A percentile compares a stretch with the other conserved stretches of the same genome.
Conservation (phyloP, 2,888 invertebrate species). For the Cordylochernes scorpioides region DNA sequence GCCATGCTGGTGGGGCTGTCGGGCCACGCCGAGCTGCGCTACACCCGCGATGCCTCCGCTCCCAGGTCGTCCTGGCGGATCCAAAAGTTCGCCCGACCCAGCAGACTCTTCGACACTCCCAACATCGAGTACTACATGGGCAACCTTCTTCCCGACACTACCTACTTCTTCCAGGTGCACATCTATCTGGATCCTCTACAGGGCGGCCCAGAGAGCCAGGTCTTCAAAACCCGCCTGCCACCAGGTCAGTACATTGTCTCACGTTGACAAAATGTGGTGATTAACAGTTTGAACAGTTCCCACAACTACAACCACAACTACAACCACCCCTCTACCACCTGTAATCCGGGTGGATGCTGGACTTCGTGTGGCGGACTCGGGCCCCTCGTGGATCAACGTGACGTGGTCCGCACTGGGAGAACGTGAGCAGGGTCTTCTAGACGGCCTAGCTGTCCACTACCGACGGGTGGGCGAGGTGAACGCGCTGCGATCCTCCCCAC, state of each 20-base stretch:
- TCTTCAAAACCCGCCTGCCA: conserved; percentile 42
- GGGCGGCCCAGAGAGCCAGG: conserved; percentile 44
- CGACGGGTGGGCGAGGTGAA: conserved; percentile 36
- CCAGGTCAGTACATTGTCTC: conserved; percentile 20
- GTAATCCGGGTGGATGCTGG: conserved; percentile 42
- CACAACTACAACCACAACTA: conserved; percentile 6
- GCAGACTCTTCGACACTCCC: conserved; percentile 54
- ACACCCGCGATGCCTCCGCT: conserved; percentile 33
- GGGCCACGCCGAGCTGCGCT: conserved; percentile 58
- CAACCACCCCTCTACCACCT: conserved; percentile 30
- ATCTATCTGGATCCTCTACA: conserved; percentile 45
- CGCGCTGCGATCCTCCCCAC: conserved; percentile 44
- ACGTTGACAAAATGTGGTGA: no score
- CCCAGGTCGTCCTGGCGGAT: conserved; percentile 34
- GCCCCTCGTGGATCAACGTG: conserved; percentile 36
- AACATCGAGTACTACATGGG: conserved; percentile 56
- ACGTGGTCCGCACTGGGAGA: conserved; percentile 54
- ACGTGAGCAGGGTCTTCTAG: conserved; percentile 51
- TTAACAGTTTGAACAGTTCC: no score
- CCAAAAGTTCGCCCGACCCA: conserved; percentile 59
- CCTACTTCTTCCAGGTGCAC: conserved; percentile 52
- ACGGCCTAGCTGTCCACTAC: conserved; percentile 60
- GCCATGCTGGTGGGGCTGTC: conserved; percentile 52
- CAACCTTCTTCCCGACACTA: conserved; percentile 44
- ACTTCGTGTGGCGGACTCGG: conserved; percentile 40